Evolutionary conservation across 1,140 invertebrate species (phyloP).

Genomic region (Drosophila rhopaloa): DNA sequence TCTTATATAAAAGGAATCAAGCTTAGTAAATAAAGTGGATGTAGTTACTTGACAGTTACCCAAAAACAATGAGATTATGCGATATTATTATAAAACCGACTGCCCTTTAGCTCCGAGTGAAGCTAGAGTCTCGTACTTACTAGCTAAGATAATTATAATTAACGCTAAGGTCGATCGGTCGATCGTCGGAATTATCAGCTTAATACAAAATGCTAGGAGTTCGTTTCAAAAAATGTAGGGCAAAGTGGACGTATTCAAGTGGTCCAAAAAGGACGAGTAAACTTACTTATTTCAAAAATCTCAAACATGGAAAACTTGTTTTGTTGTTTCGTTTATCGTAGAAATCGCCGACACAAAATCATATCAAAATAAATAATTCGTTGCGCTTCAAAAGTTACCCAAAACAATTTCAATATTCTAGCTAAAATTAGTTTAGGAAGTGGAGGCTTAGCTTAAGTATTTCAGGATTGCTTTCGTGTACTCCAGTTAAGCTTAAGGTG

Average conservation of each 20-base stretch:
- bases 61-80: conserved; percentile 35
- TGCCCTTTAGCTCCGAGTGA: conserved; percentile 6
- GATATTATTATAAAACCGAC: conserved; percentile 31
- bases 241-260: conserved; percentile 42
- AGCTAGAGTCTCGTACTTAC: conserved; percentile 29
- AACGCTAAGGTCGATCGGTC: conserved; percentile 31
- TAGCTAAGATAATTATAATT: conserved; percentile 32
- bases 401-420: conserved; percentile 82
- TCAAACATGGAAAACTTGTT: conserved; percentile 74
- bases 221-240: conserved; percentile 31
- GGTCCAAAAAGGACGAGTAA: conserved; percentile 57
- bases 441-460: conserved; percentile 51
- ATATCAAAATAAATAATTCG: conserved; percentile 42
- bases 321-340: conserved; percentile 65
- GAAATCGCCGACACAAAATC: conserved; percentile 40
- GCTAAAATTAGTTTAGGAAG: conserved; percentile 68
- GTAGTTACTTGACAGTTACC: conserved; percentile 41
- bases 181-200: conserved; percentile 25
- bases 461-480: not conserved
- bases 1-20: conserved; percentile 55
- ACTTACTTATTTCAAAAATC: conserved; percentile 55
- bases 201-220: conserved; percentile 43
- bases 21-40: conserved; percentile 49
- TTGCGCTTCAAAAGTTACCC: conserved; percentile 41
- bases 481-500: conserved; percentile 14